These are phyloP conservation scores for Todus mexicanus DNA, from an alignment of 2,797 vertebrate species.

Conservation along the genomic window DNA sequence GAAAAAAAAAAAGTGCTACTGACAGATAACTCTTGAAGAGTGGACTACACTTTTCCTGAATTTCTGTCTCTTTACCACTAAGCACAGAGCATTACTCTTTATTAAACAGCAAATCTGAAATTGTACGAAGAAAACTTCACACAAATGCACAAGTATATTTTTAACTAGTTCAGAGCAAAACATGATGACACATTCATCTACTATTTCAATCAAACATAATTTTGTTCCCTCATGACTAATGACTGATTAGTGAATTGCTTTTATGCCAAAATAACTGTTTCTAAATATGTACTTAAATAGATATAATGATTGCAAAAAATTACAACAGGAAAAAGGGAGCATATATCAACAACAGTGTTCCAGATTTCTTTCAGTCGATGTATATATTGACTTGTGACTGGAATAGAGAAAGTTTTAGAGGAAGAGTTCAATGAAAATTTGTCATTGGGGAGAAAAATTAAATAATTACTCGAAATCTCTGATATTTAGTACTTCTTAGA, in stretches of 20 bases:
- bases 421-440: background rate
- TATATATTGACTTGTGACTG: background rate
- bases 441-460: background rate
- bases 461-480: background rate
- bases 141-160: conserved; percentile 15
- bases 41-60: background rate
- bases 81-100: background rate
- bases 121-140: background rate
- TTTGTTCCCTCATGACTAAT: conserved; percentile 25
- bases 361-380: background rate
- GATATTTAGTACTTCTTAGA: background rate
- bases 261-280: conserved; percentile 54
- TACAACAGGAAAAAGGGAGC: background rate
- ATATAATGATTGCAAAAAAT: conserved; percentile 37
- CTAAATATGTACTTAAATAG: conserved; percentile 46
- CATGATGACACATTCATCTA: conserved; percentile 1
- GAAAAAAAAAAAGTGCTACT: background rate
- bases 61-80: background rate
- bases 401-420: background rate
- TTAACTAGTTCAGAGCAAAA: conserved; percentile 14
- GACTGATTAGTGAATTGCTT: conserved; percentile 53
- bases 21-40: background rate
- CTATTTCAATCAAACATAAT: conserved; percentile 45
- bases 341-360: background rate
- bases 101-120: background rate